Evolutionary conservation across 2,888 invertebrate genomes (phyloP), one percentile per base, ranked within the genome.

Genomic region (Netelia melanura): DNA sequence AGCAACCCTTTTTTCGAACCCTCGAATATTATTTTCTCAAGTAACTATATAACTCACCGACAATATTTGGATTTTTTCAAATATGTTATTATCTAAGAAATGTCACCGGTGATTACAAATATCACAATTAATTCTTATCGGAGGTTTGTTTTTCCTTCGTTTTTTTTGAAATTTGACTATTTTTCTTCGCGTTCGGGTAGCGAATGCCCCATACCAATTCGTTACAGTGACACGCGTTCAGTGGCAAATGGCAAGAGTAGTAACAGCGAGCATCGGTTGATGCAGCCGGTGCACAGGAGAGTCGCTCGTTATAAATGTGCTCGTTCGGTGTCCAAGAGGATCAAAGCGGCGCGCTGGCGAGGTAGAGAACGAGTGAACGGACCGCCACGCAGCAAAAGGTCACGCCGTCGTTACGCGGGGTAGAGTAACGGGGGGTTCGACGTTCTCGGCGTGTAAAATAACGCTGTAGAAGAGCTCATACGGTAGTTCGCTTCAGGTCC

Each of bases 381-480:
- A 86, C 84, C 87, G 86, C 85, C 86, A 84, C 80, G 61, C 78
- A 72, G 83, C 79, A 81, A 86, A 81, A 84, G 84, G 84, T 86
- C 86, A 87, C 77, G 79, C 84, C 77, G 77, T 74, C 82, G 85
- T 80, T 72, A 72, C 52, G 62, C 30, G 54, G 17, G 21, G 79
- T 43, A 74, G 70, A 80, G 85, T 77, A 58, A 72, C 83, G 85
- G 85, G 83, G 38, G 83, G 80, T 83, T 72, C 56, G 65, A 30
- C 78, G 76, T 71, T 74, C n/a, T 38, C 67, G 54, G 61, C 65
- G 82, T 83, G 78, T 81, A 78, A 81, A 83, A 78, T 81, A 83
- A 80, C 79, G 71, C 58, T 56, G 58, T 79, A 30, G 65, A 68
- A 79, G 25, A 80, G 67, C 17, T n/a, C 43, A 54, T 48, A 58